phyloP scores from a whole-genome alignment of 1,140 invertebrate species.

The Lordiphosa clarofinis region DNA sequence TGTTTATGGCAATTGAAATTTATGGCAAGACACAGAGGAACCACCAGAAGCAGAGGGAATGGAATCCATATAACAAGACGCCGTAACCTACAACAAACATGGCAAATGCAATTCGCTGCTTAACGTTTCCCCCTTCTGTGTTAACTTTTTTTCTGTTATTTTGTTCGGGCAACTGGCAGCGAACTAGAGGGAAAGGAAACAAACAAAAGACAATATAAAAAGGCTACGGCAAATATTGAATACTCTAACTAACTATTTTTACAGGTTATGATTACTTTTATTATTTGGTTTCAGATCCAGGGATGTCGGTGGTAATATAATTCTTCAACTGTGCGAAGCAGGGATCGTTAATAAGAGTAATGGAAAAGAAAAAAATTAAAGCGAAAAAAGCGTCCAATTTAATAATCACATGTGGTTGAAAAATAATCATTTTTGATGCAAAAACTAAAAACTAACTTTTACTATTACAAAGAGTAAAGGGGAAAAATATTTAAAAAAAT shows the following conservation, averaged over 20 bases:
- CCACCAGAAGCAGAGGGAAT: slow-evolving; percentile 6
- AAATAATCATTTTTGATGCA: too few relatives aligned
- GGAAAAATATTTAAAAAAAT: too few relatives aligned
- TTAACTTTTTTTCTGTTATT: slow-evolving; percentile 9
- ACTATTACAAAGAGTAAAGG: too few relatives aligned
- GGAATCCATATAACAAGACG: slow-evolving; percentile 11
- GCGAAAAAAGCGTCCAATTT: too few relatives aligned
- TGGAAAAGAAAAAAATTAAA: too few relatives aligned
- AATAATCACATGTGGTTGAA: too few relatives aligned
- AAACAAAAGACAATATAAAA: background rate
- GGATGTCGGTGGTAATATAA: too few relatives aligned
- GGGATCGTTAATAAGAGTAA: too few relatives aligned
- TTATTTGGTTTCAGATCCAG: too few relatives aligned
- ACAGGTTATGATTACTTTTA: background rate
- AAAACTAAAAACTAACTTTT: too few relatives aligned
- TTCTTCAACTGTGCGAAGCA: too few relatives aligned
- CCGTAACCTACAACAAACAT: slow-evolving; percentile 14
- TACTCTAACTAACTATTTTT: background rate
- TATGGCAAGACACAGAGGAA: slow-evolving; percentile 17
- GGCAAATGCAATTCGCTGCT: slow-evolving; percentile 6
- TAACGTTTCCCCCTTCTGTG: slow-evolving; percentile 5
- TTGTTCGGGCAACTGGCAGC: background rate
- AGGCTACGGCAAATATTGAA: background rate
- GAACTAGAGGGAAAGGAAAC: background rate
- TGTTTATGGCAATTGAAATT: slow-evolving; percentile 24